Base-by-base conservation (phyloP, 2,888 invertebrate species). In the Beris chalybata region DNA sequence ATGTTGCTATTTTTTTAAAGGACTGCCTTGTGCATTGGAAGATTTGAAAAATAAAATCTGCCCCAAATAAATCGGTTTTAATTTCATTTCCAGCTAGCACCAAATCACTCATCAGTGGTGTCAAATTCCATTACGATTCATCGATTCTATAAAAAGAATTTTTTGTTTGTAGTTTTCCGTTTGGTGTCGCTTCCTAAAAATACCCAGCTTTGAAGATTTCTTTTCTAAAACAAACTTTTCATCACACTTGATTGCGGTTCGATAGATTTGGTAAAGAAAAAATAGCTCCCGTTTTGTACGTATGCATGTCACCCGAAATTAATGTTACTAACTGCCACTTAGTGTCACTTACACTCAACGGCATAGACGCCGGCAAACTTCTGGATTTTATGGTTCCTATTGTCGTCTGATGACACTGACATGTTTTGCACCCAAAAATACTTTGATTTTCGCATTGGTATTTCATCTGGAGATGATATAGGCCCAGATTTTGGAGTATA, bases 321-420 rank as follows among this genome's bases (percentile, higher is more conserved):
- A 30, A 58, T 58, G 58, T 58, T 45, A 45, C 59, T 48, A 59
- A 48, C 59, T 59, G 59, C 48, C 59, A 59, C 59, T 59, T 59
- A 59, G 48, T 59, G 59, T 59, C 58, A 58, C 47, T 29, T 7
- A 38, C 38, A 38, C 45, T 29, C 58, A 58, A 45, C 30, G 30
- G n/a, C 30, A 58, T 58, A 58, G 45, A 58, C 13, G 58, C 45
- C 58, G 58, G 6, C 15, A 59, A 50, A 61, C 61, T 61, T 50
- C 61, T 61, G 50, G 38, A 61, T 52, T 61, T 61, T 61, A 61
- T 61, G 50, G 61, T 50, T 61, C 32, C 31, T 50, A 52, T 48
- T 59, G 38, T 50, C 50, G 38, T 15, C 52, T 32, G 29, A 38
- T 61, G 61, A 38, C 32, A 50, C 30, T 52, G 50, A 38, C 61